A percentile compares a stretch with the other conserved stretches of the same genome.
phyloP scores from a whole-genome alignment of 2,888 invertebrate genomes.

The Netelia fuscicornis region DNA sequence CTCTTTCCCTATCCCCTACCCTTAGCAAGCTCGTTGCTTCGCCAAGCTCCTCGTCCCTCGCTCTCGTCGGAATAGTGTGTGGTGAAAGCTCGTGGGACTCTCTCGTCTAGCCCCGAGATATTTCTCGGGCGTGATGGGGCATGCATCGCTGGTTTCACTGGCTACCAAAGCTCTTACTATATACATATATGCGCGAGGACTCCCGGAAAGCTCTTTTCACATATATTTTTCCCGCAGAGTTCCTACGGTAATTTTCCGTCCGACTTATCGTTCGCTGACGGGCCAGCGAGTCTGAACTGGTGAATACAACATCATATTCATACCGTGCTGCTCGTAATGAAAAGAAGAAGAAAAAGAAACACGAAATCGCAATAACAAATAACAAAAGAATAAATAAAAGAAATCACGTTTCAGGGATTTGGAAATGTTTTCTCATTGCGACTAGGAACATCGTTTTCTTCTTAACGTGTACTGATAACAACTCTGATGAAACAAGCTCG shows the following conservation, averaged over 20 bases:
- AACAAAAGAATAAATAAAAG: too few species aligned
- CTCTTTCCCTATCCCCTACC: constrained; percentile 59
- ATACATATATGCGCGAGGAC: constrained; percentile 61
- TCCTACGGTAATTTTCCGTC: constrained; percentile 77
- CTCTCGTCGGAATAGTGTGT: neutral
- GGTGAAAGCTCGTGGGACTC: constrained; percentile 62
- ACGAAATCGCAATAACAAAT: too few species aligned
- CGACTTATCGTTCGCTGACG: constrained; percentile 71
- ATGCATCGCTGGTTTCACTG: constrained; percentile 75
- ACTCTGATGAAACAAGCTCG: too few species aligned
- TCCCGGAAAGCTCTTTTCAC: constrained; percentile 74
- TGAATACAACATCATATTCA: constrained; percentile 73
- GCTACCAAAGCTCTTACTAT: constrained; percentile 52
- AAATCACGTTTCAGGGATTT: too few species aligned
- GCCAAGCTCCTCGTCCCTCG: neutral
- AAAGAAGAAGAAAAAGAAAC: constrained; percentile 43
- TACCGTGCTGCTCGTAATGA: neutral
- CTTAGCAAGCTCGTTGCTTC: neutral
- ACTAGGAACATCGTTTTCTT: too few species aligned
- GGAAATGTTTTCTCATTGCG: too few species aligned
- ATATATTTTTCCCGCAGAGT: constrained; percentile 74
- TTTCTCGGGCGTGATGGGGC: constrained; percentile 74
- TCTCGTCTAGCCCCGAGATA: constrained; percentile 66
- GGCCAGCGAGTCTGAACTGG: constrained; percentile 56
- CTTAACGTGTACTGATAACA: too few species aligned